Evolutionary conservation across 2,888 invertebrate genomes (phyloP).

Genomic region (Phyllotreta cruciferae): DNA sequence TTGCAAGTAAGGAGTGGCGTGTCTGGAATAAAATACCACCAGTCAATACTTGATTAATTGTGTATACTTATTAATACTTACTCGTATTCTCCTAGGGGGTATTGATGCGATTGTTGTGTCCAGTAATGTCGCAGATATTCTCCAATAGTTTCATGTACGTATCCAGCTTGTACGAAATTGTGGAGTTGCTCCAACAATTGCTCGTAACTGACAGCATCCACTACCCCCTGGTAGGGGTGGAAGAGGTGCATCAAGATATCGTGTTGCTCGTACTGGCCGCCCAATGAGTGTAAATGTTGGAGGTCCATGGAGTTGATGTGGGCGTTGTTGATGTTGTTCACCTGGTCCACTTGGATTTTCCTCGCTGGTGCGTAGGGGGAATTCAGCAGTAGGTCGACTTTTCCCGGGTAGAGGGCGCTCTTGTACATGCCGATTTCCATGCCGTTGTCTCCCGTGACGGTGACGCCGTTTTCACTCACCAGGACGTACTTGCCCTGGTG

Average conservation of each 20-base stretch:
- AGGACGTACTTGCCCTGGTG: not conserved
- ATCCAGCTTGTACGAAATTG: not conserved
- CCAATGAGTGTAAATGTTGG: not conserved
- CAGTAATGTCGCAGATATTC: not conserved
- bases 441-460: not conserved
- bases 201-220: not conserved
- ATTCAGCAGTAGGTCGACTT: not conserved
- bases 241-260: conserved; percentile 3
- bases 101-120: not conserved
- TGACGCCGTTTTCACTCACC: not conserved
- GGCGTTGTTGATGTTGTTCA: not conserved
- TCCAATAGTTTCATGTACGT: not conserved
- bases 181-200: not conserved
- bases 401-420: not conserved
- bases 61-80: no score
- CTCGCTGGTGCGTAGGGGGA: not conserved
- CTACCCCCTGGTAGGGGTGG: not conserved
- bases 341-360: not conserved
- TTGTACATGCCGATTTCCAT: conserved; percentile 6
- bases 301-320: not conserved
- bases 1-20: no score
- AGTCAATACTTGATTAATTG: no score
- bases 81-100: not conserved
- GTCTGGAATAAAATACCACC: no score
- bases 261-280: not conserved